Evolutionary conservation across 2,888 invertebrate genomes (phyloP).

Genomic region (Clistopyga incitator): DNA sequence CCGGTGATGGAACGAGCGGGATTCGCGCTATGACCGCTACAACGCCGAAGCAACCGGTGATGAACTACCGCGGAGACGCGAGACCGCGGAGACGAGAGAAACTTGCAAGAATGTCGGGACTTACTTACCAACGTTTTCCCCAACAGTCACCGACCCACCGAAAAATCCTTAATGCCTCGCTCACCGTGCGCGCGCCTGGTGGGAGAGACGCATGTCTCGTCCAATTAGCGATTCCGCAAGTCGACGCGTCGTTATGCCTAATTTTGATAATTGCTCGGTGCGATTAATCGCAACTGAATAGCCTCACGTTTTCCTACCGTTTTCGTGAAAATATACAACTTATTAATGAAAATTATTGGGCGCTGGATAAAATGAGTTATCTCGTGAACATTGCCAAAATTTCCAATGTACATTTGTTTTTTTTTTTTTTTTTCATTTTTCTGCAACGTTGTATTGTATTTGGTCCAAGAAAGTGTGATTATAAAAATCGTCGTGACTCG

Average conservation of each 20-base stretch:
- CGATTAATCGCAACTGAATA: constrained; percentile 10
- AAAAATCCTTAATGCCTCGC: constrained; percentile 2
- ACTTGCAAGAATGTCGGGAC: constrained; percentile 27
- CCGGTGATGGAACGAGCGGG: constrained; percentile 80
- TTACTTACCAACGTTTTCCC: constrained; percentile 20
- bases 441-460: neutral
- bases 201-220: constrained; percentile 53
- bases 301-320: neutral
- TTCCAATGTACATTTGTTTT: too few species aligned
- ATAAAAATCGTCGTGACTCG: neutral
- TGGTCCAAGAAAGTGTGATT: neutral
- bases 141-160: neutral
- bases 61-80: constrained; percentile 72
- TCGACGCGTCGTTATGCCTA: constrained; percentile 44
- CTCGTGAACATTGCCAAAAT: too few species aligned
- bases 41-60: constrained; percentile 77
- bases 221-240: constrained; percentile 73
- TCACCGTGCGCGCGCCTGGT: neutral
- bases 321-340: neutral
- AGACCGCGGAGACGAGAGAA: constrained; percentile 21
- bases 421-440: too few species aligned
- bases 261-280: constrained; percentile 45
- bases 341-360: neutral
- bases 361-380: neutral
- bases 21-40: constrained; percentile 80